Evolutionary conservation across 30 jellyfish, hydroid and myxozoan species (phyloP).

Genomic region (Sanderia malayensis): DNA sequence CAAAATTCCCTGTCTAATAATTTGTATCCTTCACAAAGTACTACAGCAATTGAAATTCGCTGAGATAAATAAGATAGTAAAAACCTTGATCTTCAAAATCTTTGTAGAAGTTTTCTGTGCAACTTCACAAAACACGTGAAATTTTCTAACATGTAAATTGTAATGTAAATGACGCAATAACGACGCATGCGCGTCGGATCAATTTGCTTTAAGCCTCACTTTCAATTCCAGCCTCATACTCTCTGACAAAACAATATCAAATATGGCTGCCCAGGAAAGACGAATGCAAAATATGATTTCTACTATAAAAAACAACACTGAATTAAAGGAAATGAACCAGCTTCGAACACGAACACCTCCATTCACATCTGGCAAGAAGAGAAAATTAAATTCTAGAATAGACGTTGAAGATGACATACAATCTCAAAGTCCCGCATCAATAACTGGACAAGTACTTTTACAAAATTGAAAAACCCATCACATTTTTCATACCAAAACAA

Average conservation of each 20-base stretch:
- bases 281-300: not conserved
- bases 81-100: too few species aligned
- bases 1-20: too few species aligned
- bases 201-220: too few species aligned
- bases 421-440: slow-evolving; percentile 20
- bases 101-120: too few species aligned
- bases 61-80: too few species aligned
- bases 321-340: not conserved
- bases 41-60: too few species aligned
- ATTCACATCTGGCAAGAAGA: slow-evolving; percentile 9
- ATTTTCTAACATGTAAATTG: not conserved
- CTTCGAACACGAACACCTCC: not conserved
- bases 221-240: too few species aligned
- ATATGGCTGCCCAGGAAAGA: slow-evolving; percentile 2
- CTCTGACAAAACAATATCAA: too few species aligned
- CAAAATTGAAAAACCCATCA: not conserved
- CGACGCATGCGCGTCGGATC: too few species aligned
- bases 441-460: slow-evolving; percentile 5
- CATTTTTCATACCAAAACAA: too few species aligned
- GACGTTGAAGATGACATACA: slow-evolving; percentile 6
- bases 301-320: not conserved
- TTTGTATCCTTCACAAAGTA: too few species aligned
- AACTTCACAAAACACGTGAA: not conserved
- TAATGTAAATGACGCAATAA: too few species aligned
- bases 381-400: not conserved